Conservation (phyloP, 2,113 vertebrate genomes). For the Uria aalge region DNA sequence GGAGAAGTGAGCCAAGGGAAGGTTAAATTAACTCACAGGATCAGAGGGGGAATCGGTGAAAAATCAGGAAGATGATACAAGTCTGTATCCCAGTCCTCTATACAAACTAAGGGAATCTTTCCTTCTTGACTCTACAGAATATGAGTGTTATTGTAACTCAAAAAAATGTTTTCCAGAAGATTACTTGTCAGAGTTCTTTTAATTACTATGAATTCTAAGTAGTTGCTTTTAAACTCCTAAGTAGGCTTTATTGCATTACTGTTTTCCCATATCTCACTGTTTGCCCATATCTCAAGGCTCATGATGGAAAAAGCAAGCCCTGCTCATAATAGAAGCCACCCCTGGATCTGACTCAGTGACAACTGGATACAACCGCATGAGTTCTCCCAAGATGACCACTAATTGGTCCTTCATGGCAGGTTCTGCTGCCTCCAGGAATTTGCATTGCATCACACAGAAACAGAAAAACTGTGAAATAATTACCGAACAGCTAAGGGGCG, state of each 20-base stretch:
- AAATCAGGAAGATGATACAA: neutral
- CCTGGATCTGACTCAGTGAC: neutral
- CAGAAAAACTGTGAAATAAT: conserved; percentile 60
- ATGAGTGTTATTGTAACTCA: neutral
- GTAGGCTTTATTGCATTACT: neutral
- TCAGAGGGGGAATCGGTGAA: neutral
- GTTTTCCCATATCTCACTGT: neutral
- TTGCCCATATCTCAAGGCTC: neutral
- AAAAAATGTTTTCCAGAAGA: neutral
- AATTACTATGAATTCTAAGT: neutral
- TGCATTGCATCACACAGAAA: conserved; percentile 52
- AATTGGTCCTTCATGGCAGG: conserved; percentile 44
- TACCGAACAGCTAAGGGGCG: conserved; percentile 50
- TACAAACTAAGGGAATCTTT: neutral
- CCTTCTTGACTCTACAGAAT: neutral
- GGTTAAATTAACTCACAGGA: conserved; percentile 9
- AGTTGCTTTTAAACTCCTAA: neutral
- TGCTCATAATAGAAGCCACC: neutral
- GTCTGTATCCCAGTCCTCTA: neutral
- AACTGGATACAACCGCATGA: neutral
- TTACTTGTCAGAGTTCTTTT: neutral
- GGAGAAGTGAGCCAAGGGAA: conserved; percentile 14
- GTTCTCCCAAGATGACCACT: conserved; percentile 46
- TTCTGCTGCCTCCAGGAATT: conserved; percentile 54
- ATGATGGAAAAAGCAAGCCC: neutral